Conservation (phyloP, 2,797 vertebrate species). For the Sternotherus odoratus region DNA sequence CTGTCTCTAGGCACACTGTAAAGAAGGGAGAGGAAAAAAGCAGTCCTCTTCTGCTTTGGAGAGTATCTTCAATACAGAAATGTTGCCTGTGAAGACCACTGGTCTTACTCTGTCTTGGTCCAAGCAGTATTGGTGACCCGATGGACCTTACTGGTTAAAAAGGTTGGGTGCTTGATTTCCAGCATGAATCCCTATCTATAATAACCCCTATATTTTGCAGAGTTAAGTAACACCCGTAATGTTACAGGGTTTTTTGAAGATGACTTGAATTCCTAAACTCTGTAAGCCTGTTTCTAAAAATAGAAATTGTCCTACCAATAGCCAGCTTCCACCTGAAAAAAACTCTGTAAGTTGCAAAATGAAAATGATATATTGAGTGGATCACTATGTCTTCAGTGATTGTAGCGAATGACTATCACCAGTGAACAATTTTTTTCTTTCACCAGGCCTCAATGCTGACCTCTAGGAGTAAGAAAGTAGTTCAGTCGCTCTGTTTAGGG, state of each 20-base stretch:
- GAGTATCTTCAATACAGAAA: neutral
- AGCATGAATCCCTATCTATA: fast-evolving
- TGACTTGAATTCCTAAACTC: neutral
- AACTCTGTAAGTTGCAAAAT: fast-evolving
- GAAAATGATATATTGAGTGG: neutral
- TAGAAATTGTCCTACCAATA: neutral
- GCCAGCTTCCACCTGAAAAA: neutral
- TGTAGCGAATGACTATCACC: neutral
- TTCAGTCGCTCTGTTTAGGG: neutral
- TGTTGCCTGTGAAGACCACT: neutral
- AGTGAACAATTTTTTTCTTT: neutral
- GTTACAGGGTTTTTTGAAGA: neutral
- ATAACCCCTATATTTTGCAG: neutral
- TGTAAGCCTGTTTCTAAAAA: neutral
- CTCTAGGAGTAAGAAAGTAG: neutral
- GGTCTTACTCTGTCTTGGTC: neutral
- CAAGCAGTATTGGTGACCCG: neutral
- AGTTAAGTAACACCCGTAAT: neutral
- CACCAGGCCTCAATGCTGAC: fast-evolving
- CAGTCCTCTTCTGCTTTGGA: fast-evolving
- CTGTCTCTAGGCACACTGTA: neutral
- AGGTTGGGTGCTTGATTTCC: slow-evolving; percentile 13
- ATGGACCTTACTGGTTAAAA: neutral
- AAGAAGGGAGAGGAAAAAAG: neutral
- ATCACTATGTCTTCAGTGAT: neutral